Conservation (phyloP, 2,797 vertebrate species). For the Phoxinus dragarum region DNA sequence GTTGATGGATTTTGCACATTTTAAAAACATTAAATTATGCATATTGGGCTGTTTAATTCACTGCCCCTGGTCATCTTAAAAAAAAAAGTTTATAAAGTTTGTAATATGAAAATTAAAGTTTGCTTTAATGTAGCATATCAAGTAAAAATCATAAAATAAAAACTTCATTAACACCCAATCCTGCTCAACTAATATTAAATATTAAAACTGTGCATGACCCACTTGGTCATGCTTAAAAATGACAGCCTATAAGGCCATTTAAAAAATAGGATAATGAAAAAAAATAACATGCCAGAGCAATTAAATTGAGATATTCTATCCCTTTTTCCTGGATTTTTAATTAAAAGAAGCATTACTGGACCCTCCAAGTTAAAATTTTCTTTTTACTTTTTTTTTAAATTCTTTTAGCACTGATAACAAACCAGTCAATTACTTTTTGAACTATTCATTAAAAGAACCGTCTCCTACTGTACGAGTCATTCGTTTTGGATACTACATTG, state of each 20-base stretch:
- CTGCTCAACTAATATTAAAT: not conserved
- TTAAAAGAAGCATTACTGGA: not conserved
- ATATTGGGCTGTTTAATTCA: not conserved
- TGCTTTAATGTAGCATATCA: constrained; percentile 5
- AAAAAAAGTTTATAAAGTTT: not conserved
- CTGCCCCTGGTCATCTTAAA: not conserved
- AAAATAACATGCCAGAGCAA: not conserved
- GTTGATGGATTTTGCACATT: not conserved
- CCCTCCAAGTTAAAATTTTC: not conserved
- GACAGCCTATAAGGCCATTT: not conserved
- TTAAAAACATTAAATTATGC: not conserved
- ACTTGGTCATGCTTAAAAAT: constrained; percentile 6
- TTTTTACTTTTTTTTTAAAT: not conserved
- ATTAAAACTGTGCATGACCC: constrained; percentile 4
- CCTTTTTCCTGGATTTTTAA: not conserved
- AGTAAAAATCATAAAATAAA: constrained; percentile 5
- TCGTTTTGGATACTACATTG: not conserved
- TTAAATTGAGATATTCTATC: not conserved
- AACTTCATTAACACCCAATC: not conserved
- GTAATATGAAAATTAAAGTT: not conserved
- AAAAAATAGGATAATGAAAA: not conserved
- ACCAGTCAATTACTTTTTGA: not conserved
- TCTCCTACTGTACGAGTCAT: not conserved
- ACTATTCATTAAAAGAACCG: not conserved
- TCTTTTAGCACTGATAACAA: not conserved